A percentile compares a stretch with the other conserved stretches of the same genome.
These are phyloP conservation scores for Ameiurus melas DNA, from an alignment of 2,113 vertebrate species.

Conservation along the genomic window DNA sequence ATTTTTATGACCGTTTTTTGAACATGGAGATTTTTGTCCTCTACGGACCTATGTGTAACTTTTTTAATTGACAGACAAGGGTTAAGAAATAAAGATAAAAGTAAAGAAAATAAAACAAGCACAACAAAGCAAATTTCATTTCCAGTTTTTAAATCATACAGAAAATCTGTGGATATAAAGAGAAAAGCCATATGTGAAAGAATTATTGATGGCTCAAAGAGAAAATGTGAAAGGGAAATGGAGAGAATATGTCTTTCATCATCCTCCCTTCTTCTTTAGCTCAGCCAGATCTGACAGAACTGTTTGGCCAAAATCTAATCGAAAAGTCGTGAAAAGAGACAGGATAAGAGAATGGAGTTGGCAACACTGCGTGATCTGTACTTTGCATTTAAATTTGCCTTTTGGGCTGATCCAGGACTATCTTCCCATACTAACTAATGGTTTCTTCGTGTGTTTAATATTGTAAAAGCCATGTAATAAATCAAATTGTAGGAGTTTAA, in stretches of 20 bases:
- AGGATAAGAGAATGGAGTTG: conserved; percentile 3
- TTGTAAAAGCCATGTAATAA: neutral
- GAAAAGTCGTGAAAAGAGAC: conserved; percentile 33
- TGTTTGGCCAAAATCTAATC: conserved; percentile 34
- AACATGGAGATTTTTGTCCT: too few relatives aligned
- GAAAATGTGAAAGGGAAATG: conserved; percentile 48
- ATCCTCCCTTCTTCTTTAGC: conserved; percentile 41
- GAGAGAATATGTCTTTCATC: conserved; percentile 42
- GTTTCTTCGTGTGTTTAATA: neutral
- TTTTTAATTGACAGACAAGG: too few relatives aligned
- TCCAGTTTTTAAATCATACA: neutral
- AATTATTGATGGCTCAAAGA: conserved; percentile 43
- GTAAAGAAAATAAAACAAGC: neutral
- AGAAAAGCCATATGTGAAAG: conserved; percentile 29
- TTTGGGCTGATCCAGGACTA: neutral
- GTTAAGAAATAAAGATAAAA: neutral
- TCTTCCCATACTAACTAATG: neutral
- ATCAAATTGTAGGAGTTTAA: neutral
- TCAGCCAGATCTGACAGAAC: conserved; percentile 27
- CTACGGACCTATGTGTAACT: too few relatives aligned
- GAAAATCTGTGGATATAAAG: neutral
- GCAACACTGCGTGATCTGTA: neutral
- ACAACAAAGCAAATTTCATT: neutral
- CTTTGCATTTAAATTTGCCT: conserved; percentile 2
- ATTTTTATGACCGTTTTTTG: too few relatives aligned